Base-by-base conservation (phyloP, 2,888 invertebrate species). In the Mechanitis messenoides region DNA sequence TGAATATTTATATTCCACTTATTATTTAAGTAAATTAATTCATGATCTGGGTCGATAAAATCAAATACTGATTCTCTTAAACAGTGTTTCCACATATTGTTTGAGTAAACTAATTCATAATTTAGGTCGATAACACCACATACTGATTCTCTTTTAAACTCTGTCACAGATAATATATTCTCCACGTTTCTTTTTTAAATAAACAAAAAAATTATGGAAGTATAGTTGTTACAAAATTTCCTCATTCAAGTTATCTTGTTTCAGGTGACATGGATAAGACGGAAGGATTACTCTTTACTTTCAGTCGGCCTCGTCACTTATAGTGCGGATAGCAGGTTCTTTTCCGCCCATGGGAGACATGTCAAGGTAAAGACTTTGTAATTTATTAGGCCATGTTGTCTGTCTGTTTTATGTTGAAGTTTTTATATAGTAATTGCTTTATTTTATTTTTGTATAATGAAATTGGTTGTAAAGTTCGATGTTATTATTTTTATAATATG, bases 211-310 rank as follows among this genome's bases (percentile, higher is more conserved):
- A 6, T 42, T 9, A 42, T 42, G 7, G 9, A 11, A 9, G 1
- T 9, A 9, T 9, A 42, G 42, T 3, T 9, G 9, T 9, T 42
- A 9, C 11, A 50, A 20, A 50, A 50, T 50, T 11, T 7, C 31
- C 28, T 50, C 31, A 31, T n/a, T 50, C 53, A 53, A 45, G 6
- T 59, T 68, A 71, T 50, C 50, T 50, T 50, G 50, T 50, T 69
- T 46, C 83, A 94, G 94, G 93, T 94, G n/a, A 93, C 93, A 53
- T 94, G 94, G 94, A 93, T 94, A 71, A 87, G 93, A 71, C 88
- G 92, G 78, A 91, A 92, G 75, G 92, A 93, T 80, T 92, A 93
- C 72, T 92, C 93, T 59, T 77, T 93, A 65, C 80, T 94, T 45
- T 93, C 93, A 9, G 92, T 93, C 31, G 93, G 93, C 4, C 80